Conservation (phyloP, 2,888 invertebrate species). For the Psylliodes chrysocephalus region DNA sequence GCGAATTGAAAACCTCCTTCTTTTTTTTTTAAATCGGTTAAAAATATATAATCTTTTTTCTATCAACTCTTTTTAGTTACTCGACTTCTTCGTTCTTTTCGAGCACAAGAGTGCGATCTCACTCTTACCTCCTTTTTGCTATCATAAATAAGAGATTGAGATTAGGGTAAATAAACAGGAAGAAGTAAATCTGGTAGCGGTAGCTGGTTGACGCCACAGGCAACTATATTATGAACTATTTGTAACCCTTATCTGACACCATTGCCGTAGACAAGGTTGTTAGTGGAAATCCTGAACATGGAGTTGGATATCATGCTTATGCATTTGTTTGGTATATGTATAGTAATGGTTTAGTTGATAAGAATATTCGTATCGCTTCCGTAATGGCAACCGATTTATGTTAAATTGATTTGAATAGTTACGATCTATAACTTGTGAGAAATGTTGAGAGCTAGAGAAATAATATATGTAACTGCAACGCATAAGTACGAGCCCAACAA, state of each 20-base stretch:
- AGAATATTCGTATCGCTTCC: not conserved
- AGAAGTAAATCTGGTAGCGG: conserved; percentile 13
- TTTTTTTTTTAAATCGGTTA: too few species aligned
- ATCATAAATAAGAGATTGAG: conserved; percentile 2
- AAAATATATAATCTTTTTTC: too few species aligned
- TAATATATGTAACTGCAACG: too few species aligned
- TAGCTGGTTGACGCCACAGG: not conserved
- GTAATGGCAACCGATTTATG: too few species aligned
- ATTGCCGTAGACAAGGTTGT: conserved; percentile 8
- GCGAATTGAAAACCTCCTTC: too few species aligned
- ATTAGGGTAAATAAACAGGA: conserved; percentile 14
- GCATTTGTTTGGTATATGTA: not conserved
- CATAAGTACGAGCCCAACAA: too few species aligned
- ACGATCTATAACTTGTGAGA: too few species aligned
- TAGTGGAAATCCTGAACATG: conserved; percentile 12
- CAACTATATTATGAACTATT: conserved; percentile 16
- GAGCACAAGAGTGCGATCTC: too few species aligned
- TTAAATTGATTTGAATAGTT: too few species aligned
- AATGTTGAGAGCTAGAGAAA: too few species aligned
- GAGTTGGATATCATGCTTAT: not conserved
- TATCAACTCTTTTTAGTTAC: too few species aligned
- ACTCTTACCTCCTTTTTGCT: not conserved
- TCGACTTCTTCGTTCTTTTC: too few species aligned
- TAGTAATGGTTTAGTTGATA: not conserved
- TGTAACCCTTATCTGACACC: conserved; percentile 17